Percentiles rank a stretch among this genome's conserved stretches.
These are phyloP conservation scores for Scatophagus argus DNA, from an alignment of 2,113 vertebrate genomes.

Conservation along the genomic window DNA sequence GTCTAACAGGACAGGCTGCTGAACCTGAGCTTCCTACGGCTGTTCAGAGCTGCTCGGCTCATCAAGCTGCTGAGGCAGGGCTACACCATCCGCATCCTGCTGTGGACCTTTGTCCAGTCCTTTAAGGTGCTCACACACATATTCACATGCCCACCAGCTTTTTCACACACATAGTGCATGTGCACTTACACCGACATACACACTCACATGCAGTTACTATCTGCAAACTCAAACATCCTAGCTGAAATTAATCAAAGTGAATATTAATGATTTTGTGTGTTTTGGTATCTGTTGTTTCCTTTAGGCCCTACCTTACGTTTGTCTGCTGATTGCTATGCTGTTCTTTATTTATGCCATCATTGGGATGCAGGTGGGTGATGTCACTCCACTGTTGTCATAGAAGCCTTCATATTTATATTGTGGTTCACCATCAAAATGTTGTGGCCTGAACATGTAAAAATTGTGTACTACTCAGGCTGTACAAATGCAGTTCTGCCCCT, in stretches of 20 bases:
- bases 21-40: constrained; percentile 96
- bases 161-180: not conserved
- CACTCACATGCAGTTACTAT: not conserved
- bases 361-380: constrained; percentile 92
- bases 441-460: not conserved
- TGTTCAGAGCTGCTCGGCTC: constrained; percentile 94
- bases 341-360: constrained; percentile 99
- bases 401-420: not conserved
- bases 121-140: constrained; percentile 89
- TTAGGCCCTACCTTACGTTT: constrained; percentile 96
- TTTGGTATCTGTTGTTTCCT: constrained; percentile 53
- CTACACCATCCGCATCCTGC: constrained; percentile 97
- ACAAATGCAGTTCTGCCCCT: not conserved
- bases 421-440: not conserved
- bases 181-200: not conserved
- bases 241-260: not conserved
- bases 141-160: not conserved
- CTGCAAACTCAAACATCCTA: not conserved
- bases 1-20: constrained; percentile 91
- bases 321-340: constrained; percentile 97
- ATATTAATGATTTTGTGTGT: constrained; percentile 27
- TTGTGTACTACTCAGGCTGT: not conserved
- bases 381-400: not conserved
- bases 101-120: constrained; percentile 98
- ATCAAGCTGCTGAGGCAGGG: constrained; percentile 97